Conservation (phyloP, 1,140 invertebrate species). For the Philopotamus ludificatus region DNA sequence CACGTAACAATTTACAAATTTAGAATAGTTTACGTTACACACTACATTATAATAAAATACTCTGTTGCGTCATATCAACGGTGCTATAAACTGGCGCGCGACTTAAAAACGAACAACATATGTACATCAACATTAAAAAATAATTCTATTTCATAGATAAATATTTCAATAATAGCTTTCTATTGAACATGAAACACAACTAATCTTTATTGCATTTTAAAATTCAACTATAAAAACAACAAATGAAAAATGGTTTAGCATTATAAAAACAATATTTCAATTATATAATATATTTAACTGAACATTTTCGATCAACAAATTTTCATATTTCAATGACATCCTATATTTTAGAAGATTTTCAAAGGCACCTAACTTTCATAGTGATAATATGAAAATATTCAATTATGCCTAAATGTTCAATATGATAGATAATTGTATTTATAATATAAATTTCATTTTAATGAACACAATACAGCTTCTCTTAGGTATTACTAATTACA, state of each 20-base stretch:
- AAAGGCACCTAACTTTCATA: constrained; percentile 7
- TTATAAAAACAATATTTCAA: neutral
- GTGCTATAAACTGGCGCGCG: too few species aligned
- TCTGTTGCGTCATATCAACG: too few species aligned
- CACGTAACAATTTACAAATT: too few species aligned
- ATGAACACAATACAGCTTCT: constrained; percentile 3
- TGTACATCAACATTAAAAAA: too few species aligned
- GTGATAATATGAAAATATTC: neutral
- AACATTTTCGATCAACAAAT: neutral
- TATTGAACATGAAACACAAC: neutral
- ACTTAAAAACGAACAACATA: too few species aligned
- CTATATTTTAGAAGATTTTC: neutral
- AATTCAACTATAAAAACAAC: neutral
- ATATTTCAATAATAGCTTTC: neutral
- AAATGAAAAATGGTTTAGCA: neutral
- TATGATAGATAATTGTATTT: neutral
- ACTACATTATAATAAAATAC: too few species aligned
- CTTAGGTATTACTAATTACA: too few species aligned
- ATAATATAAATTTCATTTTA: neutral
- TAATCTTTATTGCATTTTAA: neutral
- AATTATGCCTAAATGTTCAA: neutral
- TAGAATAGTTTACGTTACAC: too few species aligned
- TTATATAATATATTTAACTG: neutral
- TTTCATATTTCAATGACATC: neutral
- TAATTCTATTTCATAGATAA: neutral